These are phyloP conservation scores for Eurosta solidaginis DNA, from an alignment of 1,140 invertebrate species.

Conservation along the genomic window DNA sequence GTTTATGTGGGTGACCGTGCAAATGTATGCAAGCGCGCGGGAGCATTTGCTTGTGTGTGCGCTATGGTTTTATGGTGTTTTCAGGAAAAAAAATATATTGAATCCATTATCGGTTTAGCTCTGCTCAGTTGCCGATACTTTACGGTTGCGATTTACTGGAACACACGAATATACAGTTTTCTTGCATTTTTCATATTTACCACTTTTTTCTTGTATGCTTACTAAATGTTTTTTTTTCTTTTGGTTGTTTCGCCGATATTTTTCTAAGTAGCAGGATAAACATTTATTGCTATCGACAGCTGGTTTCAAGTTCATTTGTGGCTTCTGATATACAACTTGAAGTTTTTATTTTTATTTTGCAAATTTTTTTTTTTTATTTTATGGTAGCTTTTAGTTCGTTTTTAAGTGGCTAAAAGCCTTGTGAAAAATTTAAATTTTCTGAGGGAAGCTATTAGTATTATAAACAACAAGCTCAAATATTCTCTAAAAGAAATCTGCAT, in stretches of 20 bases:
- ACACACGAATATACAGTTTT: slow-evolving; percentile 17
- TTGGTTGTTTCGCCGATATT: neutral
- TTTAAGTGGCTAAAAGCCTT: slow-evolving; percentile 3
- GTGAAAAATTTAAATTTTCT: neutral
- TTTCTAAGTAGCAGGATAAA: slow-evolving; percentile 30
- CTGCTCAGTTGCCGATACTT: slow-evolving; percentile 16
- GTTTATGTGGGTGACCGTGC: neutral
- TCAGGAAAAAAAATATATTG: slow-evolving; percentile 48
- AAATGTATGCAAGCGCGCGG: neutral
- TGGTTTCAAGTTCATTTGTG: slow-evolving; percentile 1
- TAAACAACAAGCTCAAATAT: neutral
- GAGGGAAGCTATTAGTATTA: neutral
- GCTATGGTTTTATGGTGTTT: slow-evolving; percentile 32
- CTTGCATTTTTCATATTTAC: slow-evolving; percentile 4
- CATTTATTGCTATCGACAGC: slow-evolving; percentile 31
- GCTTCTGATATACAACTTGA: slow-evolving; percentile 27
- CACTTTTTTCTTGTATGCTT: slow-evolving; percentile 21
- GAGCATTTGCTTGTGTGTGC: neutral
- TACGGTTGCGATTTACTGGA: neutral
- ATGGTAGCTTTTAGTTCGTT: neutral
- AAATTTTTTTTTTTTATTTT: neutral
- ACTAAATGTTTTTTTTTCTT: neutral
- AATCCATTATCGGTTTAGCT: slow-evolving; percentile 57
- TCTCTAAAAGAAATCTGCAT: neutral
- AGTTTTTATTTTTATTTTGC: neutral